Percentiles rank a stretch among this genome's conserved stretches.
Conservation (phyloP, 2,888 invertebrate genomes). For the Elegia similella region DNA sequence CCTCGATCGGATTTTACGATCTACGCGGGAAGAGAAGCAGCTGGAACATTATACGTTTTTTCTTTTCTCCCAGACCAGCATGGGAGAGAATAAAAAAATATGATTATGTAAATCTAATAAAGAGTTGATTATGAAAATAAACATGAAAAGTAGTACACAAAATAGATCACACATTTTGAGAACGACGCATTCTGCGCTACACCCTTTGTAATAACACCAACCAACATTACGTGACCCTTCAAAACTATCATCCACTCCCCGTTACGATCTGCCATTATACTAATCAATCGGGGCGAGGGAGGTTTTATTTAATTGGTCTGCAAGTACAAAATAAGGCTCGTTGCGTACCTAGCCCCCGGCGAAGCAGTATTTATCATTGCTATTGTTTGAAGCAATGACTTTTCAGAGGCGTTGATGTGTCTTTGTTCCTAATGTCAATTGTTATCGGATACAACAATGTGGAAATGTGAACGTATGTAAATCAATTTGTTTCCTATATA, state of each 20-base stretch:
- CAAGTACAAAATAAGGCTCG: constrained; percentile 44
- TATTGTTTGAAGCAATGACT: constrained; percentile 40
- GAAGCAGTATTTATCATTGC: constrained; percentile 68
- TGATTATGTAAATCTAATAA: too few relatives aligned
- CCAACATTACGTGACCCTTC: constrained; percentile 48
- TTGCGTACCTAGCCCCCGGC: constrained; percentile 62
- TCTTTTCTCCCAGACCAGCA: too few relatives aligned
- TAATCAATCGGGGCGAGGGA: constrained; percentile 30
- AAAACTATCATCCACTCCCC: constrained; percentile 31
- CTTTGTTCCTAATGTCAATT: constrained; percentile 43
- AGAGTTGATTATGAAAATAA: too few relatives aligned
- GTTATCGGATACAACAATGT: constrained; percentile 36
- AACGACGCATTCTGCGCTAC: not conserved
- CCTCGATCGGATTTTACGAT: too few relatives aligned
- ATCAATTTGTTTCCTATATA: not conserved
- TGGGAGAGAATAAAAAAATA: too few relatives aligned
- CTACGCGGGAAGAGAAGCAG: too few relatives aligned
- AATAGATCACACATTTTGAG: not conserved
- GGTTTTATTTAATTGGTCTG: constrained; percentile 43
- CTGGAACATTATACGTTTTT: too few relatives aligned
- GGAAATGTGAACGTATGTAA: constrained; percentile 19
- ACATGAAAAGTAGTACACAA: too few relatives aligned
- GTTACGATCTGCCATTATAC: constrained; percentile 21
- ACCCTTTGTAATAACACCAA: constrained; percentile 55
- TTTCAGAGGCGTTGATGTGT: constrained; percentile 39